These are phyloP conservation scores for Oscarella lobularis DNA, from an alignment of 37 sponge, comb jelly and placozoan genomes.

Conservation along the genomic window DNA sequence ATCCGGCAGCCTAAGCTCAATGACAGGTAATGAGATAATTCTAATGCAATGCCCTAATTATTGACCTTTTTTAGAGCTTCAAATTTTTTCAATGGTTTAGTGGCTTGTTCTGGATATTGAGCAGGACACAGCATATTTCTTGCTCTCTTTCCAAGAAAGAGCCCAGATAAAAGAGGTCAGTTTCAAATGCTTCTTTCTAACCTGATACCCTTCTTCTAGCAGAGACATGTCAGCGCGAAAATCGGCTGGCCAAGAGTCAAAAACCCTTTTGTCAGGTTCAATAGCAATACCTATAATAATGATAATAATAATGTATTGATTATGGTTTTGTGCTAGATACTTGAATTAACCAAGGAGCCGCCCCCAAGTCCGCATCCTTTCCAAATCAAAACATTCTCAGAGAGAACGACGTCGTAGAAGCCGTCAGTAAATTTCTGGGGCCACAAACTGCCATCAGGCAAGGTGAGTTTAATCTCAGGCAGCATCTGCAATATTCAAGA, in stretches of 20 bases:
- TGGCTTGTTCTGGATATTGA: neutral
- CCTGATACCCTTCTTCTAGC: constrained; percentile 1
- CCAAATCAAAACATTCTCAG: neutral
- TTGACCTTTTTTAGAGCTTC: neutral
- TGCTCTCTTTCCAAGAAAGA: neutral
- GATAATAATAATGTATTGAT: no score
- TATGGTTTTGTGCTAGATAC: no score
- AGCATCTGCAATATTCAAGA: neutral
- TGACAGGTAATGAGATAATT: no score
- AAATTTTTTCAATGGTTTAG: neutral
- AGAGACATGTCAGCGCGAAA: neutral
- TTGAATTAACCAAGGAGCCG: neutral
- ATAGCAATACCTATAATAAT: neutral
- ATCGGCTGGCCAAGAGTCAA: neutral
- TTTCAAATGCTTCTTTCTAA: no score
- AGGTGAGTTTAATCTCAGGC: neutral
- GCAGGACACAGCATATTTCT: neutral
- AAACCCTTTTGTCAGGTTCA: neutral
- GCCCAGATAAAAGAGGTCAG: neutral
- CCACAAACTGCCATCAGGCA: neutral
- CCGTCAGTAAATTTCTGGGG: neutral
- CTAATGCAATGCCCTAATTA: no score
- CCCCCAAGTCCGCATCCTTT: neutral
- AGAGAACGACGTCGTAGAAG: neutral
- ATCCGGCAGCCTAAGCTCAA: neutral